phyloP scores from a whole-genome alignment of 2,888 invertebrate genomes.

The Dasypolia templi region DNA sequence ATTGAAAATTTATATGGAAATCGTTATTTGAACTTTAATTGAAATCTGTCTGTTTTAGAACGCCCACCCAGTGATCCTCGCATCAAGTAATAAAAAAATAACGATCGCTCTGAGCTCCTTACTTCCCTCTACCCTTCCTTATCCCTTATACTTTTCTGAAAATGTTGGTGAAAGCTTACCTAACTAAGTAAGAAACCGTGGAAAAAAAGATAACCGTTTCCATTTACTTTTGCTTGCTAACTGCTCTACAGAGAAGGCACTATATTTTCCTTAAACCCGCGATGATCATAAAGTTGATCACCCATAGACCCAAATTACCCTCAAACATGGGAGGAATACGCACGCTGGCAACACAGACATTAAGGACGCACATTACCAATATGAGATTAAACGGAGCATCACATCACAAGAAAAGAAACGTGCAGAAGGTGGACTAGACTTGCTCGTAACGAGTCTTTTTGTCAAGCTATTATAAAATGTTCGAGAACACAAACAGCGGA shows the following conservation, averaged over 20 bases:
- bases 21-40: not conserved
- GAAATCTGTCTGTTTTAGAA: not conserved
- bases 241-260: constrained; percentile 20
- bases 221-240: constrained; percentile 20
- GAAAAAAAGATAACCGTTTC: constrained; percentile 26
- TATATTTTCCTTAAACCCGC: constrained; percentile 45
- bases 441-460: not conserved
- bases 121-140: too few relatives aligned
- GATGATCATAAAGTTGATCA: constrained; percentile 44
- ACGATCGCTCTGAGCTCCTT: not conserved
- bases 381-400: constrained; percentile 44
- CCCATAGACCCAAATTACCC: constrained; percentile 33
- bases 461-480: not conserved
- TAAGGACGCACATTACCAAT: constrained; percentile 25
- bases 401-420: not conserved
- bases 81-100: not conserved
- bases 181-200: not conserved
- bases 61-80: not conserved
- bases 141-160: not conserved
- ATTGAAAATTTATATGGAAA: not conserved
- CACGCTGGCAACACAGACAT: constrained; percentile 47
- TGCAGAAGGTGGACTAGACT: constrained; percentile 32
- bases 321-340: constrained; percentile 35
- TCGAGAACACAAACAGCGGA: not conserved
- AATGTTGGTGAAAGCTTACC: constrained; percentile 14